Base-by-base conservation (phyloP, 1,140 invertebrate species). In the Plectus sambesii region DNA sequence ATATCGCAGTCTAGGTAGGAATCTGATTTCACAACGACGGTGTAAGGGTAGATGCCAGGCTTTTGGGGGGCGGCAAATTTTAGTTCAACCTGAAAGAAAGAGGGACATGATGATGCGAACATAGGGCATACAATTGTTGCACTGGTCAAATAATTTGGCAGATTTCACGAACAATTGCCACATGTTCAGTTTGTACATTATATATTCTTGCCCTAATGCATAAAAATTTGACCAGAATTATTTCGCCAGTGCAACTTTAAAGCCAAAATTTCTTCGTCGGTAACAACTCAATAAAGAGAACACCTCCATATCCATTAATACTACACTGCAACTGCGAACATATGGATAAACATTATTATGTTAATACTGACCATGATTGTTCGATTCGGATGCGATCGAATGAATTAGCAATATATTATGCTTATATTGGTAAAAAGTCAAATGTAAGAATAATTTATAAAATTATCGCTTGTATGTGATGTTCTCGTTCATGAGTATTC, bases 41-140 rank as follows among this genome's bases (percentile, higher is more conserved):
- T 82, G 66, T 93, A 90, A 15, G 84, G 84, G 73, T 93, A 97
- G 29, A 85, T 73, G 20, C 86, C 87, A 44, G 86, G 83, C 80
- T 87, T 89, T 45, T 78, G 75, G 30, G 93, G 93, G 49, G 93
- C 93, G 2, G 87, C 88, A 68, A 99, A 97, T 64, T 87, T 84
- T 48, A 98, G 74, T 70, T 93, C 85, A 52, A 94, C 78, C 77
- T 93, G 81, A 38, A 61, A 49, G 5, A n/a, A 37, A 44, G 35
- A 2, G 2, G 41, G 39, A 8, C 17, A 36, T 5, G 12, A 3
- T n/a, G n/a, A 6, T n/a, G 30, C 30, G 17, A 33, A 33, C 30
- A 12, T 12, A 12, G 30, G 12, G 17, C 30, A 33, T 33, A 33
- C 12, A 33, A 12, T 33, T 12, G 30, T 17, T 17, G 12, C n/a